A percentile compares a stretch with the other conserved stretches of the same genome.
phyloP scores from a whole-genome alignment of 2,888 invertebrate genomes.

The Ischnus inquisitorius region DNA sequence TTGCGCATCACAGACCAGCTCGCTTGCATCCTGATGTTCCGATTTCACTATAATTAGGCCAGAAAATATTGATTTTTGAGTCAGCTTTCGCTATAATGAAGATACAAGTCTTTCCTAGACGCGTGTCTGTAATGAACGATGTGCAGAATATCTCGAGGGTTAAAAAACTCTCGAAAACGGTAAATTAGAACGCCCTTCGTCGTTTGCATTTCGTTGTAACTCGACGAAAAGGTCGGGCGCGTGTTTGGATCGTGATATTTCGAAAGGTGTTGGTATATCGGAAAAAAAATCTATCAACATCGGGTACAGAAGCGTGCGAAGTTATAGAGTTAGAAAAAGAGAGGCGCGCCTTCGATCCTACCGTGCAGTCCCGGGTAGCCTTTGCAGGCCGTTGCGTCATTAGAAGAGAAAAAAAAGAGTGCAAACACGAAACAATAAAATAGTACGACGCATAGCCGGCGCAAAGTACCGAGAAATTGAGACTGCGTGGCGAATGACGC shows the following conservation, averaged over 20 bases:
- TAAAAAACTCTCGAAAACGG: too few species aligned
- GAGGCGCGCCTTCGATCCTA: constrained; percentile 40
- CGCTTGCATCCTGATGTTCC: too few species aligned
- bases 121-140: too few species aligned
- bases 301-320: constrained; percentile 38
- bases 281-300: constrained; percentile 13
- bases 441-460: neutral
- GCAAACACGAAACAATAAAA: constrained; percentile 22
- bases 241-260: constrained; percentile 53
- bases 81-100: too few species aligned
- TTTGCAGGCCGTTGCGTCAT: constrained; percentile 61
- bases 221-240: constrained; percentile 40
- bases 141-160: too few species aligned
- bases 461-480: neutral
- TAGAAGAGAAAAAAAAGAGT: constrained; percentile 39
- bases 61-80: too few species aligned
- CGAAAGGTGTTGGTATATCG: constrained; percentile 54
- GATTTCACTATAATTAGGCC: neutral
- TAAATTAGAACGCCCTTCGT: constrained; percentile 24
- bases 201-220: constrained; percentile 12
- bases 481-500: neutral
- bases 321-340: constrained; percentile 26
- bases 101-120: too few species aligned
- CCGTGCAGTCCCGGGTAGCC: constrained; percentile 48
- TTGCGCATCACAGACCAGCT: too few species aligned